These are phyloP conservation scores for Chaetoderma sp. DNA, from an alignment of 2,888 invertebrate genomes.

Conservation along the genomic window DNA sequence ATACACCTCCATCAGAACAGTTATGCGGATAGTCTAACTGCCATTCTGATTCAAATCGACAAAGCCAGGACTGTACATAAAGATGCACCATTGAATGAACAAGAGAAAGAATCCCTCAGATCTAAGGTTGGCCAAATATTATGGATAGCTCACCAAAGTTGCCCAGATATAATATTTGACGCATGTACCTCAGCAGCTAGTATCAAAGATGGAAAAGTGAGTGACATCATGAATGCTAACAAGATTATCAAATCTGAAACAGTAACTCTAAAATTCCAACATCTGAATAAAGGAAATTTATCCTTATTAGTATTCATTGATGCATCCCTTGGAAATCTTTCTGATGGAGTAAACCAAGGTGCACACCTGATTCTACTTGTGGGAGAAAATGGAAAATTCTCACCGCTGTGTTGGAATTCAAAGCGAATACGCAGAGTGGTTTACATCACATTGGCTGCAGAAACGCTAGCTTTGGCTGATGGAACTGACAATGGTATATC, in stretches of 20 bases:
- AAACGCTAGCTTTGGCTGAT: conserved; percentile 29
- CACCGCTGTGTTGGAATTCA: conserved; percentile 31
- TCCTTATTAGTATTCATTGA: conserved; percentile 30
- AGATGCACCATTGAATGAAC: no score
- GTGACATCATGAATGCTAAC: no score
- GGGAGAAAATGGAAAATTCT: conserved; percentile 26
- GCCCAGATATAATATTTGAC: no score
- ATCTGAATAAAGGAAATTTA: no score
- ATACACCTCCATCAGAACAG: background rate
- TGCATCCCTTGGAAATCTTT: conserved; percentile 34
- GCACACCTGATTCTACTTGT: conserved; percentile 30
- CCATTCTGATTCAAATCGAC: background rate
- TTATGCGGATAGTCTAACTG: background rate
- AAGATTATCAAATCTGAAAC: no score
- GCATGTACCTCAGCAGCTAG: no score
- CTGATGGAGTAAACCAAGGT: conserved; percentile 30
- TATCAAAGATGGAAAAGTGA: no score
- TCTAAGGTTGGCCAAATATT: no score
- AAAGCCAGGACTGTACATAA: background rate
- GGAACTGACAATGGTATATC: no score
- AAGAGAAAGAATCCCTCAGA: no score
- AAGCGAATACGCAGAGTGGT: conserved; percentile 36
- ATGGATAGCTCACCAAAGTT: no score
- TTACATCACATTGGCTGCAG: conserved; percentile 33
- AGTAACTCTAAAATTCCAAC: no score